Evolutionary conservation across 1,140 invertebrate genomes (phyloP), one percentile per base, ranked within the genome.

Genomic region (Homalodisca vitripennis): DNA sequence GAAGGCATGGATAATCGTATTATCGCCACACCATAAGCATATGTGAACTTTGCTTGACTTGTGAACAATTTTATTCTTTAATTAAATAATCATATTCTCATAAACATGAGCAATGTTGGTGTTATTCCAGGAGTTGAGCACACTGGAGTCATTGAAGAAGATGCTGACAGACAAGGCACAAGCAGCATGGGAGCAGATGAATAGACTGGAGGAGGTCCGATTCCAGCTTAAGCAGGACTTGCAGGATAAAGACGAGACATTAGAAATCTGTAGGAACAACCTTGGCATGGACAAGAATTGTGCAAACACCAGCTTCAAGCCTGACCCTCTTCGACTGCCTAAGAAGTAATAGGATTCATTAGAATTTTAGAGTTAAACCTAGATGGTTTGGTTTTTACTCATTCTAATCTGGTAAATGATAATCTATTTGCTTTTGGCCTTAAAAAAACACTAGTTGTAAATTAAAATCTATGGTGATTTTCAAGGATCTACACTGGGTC

Each of bases 121-220:
- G n/a, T 66, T 22, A 66, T n/a, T n/a, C n/a, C 76, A 91, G 89
- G 92, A 94, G 81, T 80, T 90, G 24, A 85, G 85, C 63, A 84
- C 91, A 2, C 84, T 92, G 41, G 89, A 93, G 77, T 87, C 85
- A 30, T 88, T 91, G 68, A 90, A 92, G 75, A 86, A 87, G 72
- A 77, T 88, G 71, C 77, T 94, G 30, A 85, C 88, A 51, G 86
- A 89, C 68, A 86, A 89, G 69, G 88, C 89, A 72, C 87, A 91
- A 75, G 87, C 87, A 34, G 85, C 89, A 0, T 94, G 92, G 90
- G 91, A 95, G 77, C 93, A 94, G 79, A 81, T 94, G 12, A 92
- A 90, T 76, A 84, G 88, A 31, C 79, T 97, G 24, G 89, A 92
- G 78, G 90, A 93, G 70, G 85, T 93, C 0, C 86, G 87, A 70